Conservation (phyloP, 37 sponge, comb jelly and placozoan species). For the Chondrilla cf. caribensis region DNA sequence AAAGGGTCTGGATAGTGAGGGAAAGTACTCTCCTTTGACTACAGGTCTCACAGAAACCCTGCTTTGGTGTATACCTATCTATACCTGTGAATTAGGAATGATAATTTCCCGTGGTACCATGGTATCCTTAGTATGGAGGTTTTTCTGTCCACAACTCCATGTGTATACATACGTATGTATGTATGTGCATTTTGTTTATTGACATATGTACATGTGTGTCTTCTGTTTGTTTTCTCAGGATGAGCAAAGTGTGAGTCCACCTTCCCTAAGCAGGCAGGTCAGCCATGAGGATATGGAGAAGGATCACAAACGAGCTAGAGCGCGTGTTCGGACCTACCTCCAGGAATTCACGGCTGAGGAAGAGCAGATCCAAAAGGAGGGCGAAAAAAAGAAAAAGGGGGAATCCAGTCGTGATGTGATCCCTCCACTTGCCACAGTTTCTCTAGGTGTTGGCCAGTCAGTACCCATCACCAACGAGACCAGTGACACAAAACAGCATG, state of each 20-base stretch:
- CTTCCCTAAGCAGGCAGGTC: not conserved
- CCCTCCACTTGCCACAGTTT: not conserved
- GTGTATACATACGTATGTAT: not conserved
- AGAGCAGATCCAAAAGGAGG: not conserved
- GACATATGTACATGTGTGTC: not conserved
- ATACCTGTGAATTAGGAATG: too few relatives aligned
- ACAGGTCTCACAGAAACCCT: too few relatives aligned
- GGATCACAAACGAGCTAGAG: not conserved
- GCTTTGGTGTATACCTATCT: too few relatives aligned
- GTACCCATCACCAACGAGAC: too few relatives aligned
- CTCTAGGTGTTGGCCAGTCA: not conserved
- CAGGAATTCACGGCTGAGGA: conserved; percentile 1
- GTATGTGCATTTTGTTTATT: too few relatives aligned
- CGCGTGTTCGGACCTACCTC: not conserved
- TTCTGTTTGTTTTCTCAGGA: not conserved
- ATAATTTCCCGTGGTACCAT: too few relatives aligned
- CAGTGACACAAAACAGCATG: too few relatives aligned
- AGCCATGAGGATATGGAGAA: conserved; percentile 3
- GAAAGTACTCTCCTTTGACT: too few relatives aligned
- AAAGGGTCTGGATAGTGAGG: too few relatives aligned
- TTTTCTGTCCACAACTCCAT: not conserved
- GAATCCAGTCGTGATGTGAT: too few relatives aligned
- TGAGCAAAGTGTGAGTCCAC: not conserved
- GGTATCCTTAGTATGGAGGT: not conserved
- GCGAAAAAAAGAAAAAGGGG: not conserved